Evolutionary conservation across 2,797 vertebrate species (phyloP).

Genomic region (Neosilurus hyrtlii): DNA sequence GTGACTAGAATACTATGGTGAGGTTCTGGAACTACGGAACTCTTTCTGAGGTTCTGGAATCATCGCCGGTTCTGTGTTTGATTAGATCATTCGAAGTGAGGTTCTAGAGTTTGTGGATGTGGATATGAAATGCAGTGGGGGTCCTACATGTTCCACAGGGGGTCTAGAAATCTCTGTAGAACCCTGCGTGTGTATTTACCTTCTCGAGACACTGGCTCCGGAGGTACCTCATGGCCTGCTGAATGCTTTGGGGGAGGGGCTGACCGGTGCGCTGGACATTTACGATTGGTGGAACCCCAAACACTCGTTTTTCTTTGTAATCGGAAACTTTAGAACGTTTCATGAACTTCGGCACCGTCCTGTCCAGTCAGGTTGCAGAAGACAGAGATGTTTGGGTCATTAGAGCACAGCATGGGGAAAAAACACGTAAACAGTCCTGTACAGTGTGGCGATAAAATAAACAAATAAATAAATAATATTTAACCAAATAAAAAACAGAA

Average conservation of each 20-base stretch:
- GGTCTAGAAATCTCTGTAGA: background rate
- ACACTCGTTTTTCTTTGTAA: slow-evolving; percentile 79
- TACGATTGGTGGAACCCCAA: slow-evolving; percentile 78
- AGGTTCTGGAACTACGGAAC: too few relatives aligned
- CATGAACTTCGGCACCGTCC: slow-evolving; percentile 86
- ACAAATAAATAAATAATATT: background rate
- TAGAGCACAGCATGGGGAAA: background rate
- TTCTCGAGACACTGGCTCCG: slow-evolving; percentile 82
- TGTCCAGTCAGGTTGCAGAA: slow-evolving; percentile 52
- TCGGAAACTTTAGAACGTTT: slow-evolving; percentile 80
- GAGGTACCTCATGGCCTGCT: slow-evolving; percentile 85
- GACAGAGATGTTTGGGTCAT: background rate
- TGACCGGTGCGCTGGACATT: slow-evolving; percentile 81
- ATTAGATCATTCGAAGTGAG: background rate
- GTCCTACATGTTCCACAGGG: background rate
- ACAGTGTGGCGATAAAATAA: background rate
- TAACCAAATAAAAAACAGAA: too few relatives aligned
- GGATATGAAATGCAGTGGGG: background rate
- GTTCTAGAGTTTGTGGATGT: background rate
- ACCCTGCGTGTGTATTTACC: slow-evolving; percentile 66
- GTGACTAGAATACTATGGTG: too few relatives aligned
- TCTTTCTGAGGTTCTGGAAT: too few relatives aligned
- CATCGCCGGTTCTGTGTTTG: too few relatives aligned
- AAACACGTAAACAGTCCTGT: background rate
- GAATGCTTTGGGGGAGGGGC: slow-evolving; percentile 83